A percentile compares a stretch with the other conserved stretches of the same genome.
phyloP scores from a whole-genome alignment of 2,888 invertebrate species.

The Hofmannophila pseudospretella region DNA sequence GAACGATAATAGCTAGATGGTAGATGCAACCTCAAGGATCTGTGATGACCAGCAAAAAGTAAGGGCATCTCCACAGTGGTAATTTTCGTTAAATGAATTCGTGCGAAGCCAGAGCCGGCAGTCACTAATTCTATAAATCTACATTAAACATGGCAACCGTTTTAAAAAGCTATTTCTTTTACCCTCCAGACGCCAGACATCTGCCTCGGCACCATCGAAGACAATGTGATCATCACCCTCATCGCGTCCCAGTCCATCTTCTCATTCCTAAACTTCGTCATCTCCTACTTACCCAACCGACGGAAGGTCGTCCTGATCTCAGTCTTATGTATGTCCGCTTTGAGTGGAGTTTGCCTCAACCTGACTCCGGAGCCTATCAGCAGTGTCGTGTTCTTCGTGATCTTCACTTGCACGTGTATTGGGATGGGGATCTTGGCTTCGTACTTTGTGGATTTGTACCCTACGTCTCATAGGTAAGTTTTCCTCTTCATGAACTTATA shows the following conservation, averaged over 20 bases:
- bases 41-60: no score
- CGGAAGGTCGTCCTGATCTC: conserved; percentile 71
- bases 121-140: no score
- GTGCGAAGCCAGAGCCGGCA: no score
- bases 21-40: no score
- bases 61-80: no score
- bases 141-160: no score
- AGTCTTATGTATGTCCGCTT: conserved; percentile 69
- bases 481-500: no score
- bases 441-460: conserved; percentile 65
- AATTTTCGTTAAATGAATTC: no score
- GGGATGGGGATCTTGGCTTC: conserved; percentile 67
- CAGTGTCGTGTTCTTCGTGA: conserved; percentile 57
- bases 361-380: conserved; percentile 60
- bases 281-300: conserved; percentile 72
- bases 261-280: conserved; percentile 77
- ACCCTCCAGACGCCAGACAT: conserved; percentile 38
- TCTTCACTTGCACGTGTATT: conserved; percentile 61
- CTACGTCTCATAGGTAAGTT: conserved; percentile 60
- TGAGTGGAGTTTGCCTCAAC: conserved; percentile 66
- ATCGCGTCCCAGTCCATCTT: conserved; percentile 81
- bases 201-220: conserved; percentile 75
- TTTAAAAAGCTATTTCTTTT: no score
- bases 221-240: conserved; percentile 80
- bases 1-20: no score